A percentile compares a stretch with the other conserved stretches of the same genome.
These are phyloP conservation scores for Glandiceps talaboti DNA, from an alignment of 53 echinoderm and acorn worm genomes.

Conservation along the genomic window DNA sequence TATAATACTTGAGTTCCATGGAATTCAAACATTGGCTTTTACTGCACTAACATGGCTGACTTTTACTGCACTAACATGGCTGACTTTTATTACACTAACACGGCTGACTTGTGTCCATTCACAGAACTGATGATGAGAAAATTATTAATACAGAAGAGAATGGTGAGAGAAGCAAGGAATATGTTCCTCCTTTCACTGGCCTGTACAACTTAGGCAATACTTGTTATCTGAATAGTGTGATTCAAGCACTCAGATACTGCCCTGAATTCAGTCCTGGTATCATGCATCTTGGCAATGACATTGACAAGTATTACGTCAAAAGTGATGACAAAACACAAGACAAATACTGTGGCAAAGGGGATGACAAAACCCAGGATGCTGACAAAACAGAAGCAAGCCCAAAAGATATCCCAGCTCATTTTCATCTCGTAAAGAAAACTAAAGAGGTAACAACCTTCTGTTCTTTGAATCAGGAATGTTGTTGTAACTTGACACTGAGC, in stretches of 20 bases:
- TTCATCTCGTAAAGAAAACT: constrained; percentile 44
- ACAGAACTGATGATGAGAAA: background rate
- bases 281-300: constrained; percentile 13
- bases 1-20: too few species aligned
- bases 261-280: constrained; percentile 63
- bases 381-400: constrained; percentile 4
- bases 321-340: constrained; percentile 14
- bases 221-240: constrained; percentile 95
- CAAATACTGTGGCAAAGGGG: constrained; percentile 8
- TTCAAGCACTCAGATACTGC: constrained; percentile 78
- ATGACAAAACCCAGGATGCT: constrained; percentile 10
- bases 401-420: constrained; percentile 9
- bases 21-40: too few species aligned
- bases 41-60: too few species aligned
- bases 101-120: too few species aligned
- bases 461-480: too few species aligned
- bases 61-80: too few species aligned
- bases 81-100: too few species aligned
- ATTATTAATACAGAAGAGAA: background rate
- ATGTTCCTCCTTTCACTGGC: constrained; percentile 56
- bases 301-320: background rate
- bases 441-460: constrained; percentile 78
- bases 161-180: background rate
- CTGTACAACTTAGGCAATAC: constrained; percentile 94
- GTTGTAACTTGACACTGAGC: too few species aligned